Base-by-base conservation (phyloP, 2,113 vertebrate species). In the Etia nguti region DNA sequence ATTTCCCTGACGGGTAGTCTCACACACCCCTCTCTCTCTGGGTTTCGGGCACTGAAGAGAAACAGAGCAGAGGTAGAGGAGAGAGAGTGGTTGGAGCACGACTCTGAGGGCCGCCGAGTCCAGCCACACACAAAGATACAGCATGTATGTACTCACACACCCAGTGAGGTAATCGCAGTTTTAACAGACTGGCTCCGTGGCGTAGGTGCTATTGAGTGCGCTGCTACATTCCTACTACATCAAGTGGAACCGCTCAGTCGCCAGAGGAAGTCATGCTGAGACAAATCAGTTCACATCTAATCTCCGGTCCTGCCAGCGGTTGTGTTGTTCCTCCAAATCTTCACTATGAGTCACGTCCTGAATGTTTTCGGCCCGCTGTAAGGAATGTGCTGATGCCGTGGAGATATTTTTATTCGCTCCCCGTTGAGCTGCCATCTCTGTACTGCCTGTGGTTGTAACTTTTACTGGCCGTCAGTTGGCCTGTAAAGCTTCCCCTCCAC, bases 101-200 rank as follows among this genome's bases (percentile, higher is more conserved):
- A 43, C 38, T 73, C n/a, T 43, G 12, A 70, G 36, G 65, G 65
- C 2, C 38, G n/a, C 65, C 12, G 9, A 46, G 43, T 43, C 22
- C 22, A 18, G 43, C n/a, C 10, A 18, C 68, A 0, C 68, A 73
- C 68, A 73, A 7, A 6, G 24, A 73, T 18, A 0, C 41, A 10
- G 2, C 41, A 26, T 1, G 38, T 10, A 18, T 0, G 0, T 0
- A 18, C 41, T 16, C 41, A 8, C 68, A 48, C 41, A 48, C 68
- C 9, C 15, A 2, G 8, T 18, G 41, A 46, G 68, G 41, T 3
- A 73, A 73, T 26, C 1, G 13, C 41, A 73, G 68, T 48, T 73
- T 62, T 73, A 73, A 46, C 68, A 73, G 68, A 46, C 68, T 4
- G 68, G 22, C 2, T 48, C 22, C 0, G 15, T 43, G 13, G 13